Evolutionary conservation across 2,888 invertebrate genomes (phyloP).

Genomic region (Amphipyra berbera): DNA sequence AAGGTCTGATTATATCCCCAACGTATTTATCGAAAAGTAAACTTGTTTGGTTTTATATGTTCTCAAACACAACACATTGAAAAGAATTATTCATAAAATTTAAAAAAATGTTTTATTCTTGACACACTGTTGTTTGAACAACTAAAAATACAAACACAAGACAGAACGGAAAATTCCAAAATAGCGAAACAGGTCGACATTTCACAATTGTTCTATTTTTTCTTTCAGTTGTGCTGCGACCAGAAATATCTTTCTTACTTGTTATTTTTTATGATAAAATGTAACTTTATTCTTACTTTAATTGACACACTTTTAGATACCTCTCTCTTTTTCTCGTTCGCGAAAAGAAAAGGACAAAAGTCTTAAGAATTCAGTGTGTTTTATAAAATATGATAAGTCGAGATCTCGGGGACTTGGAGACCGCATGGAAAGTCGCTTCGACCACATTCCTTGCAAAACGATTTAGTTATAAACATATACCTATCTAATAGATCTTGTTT

Average conservation of each 20-base stretch:
- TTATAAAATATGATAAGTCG: conserved; percentile 27
- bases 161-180: conserved; percentile 30
- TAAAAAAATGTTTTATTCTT: too few relatives aligned
- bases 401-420: conserved; percentile 30
- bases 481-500: too few relatives aligned
- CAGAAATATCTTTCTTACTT: too few relatives aligned
- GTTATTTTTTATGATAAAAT: too few relatives aligned
- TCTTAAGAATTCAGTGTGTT: conserved; percentile 13
- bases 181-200: conserved; percentile 15
- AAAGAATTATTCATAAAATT: too few relatives aligned
- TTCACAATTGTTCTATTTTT: conserved; percentile 56
- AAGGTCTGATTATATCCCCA: too few relatives aligned
- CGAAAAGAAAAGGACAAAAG: conserved; percentile 14
- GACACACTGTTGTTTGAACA: too few relatives aligned
- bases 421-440: conserved; percentile 69
- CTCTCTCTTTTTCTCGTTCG: conserved; percentile 20
- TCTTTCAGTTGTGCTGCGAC: conserved; percentile 1
- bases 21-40: too few relatives aligned
- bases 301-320: conserved; percentile 17
- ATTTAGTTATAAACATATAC: conserved; percentile 57
- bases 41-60: too few relatives aligned
- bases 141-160: conserved; percentile 20
- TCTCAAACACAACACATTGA: too few relatives aligned
- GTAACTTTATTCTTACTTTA: conserved; percentile 6
- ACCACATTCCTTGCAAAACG: conserved; percentile 71